Evolutionary conservation across 2,797 vertebrate species (phyloP), one percentile per base, ranked within the genome.

Genomic region (Streptopelia turtur): DNA sequence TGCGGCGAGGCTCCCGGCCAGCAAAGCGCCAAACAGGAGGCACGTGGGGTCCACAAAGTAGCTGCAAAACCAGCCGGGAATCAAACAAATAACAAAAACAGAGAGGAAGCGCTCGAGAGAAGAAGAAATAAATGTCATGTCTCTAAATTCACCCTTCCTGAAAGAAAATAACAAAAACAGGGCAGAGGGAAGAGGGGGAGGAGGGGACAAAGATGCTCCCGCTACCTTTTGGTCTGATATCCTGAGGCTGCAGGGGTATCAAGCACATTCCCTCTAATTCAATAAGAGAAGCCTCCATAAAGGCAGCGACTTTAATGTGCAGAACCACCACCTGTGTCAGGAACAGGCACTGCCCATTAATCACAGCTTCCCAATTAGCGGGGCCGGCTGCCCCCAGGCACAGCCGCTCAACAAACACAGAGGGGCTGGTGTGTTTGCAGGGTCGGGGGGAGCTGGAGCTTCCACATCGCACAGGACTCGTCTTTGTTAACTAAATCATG

Each of bases 281-380:
- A 97, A 98, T 99, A 92, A 94, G 92, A 83, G 97, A 96, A 97
- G 94, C 56, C 63, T 90, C 95, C 97, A 97, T 97, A 98, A 98
- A 98, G 98, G 98, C 98, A 98, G 97, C 68, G 97, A 97, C 98
- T 92, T 83, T 97, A 94, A 96, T 92, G 94, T 16, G 83, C 95
- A 81, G 95, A 95, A 96, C 94, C 97, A 96, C 97, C 98, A 98
- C 98, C 98, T 98, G 98, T 98, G 98, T 98, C 98, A 94, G 95
- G 93, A 96, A 96, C 96, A 98, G 97, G 97, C 98, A 97, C 98
- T 96, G 90, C 97, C 98, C 98, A 98, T 99, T 98, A 98, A 99
- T 99, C 98, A 99, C 95, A 97, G 98, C 98, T 97, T 98, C 97
- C 98, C 98, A 98, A 99, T 99, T 98, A 99, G 94, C 97, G 56